These are phyloP conservation scores for Apodemia zela DNA, from an alignment of 2,888 invertebrate genomes.

Conservation along the genomic window DNA sequence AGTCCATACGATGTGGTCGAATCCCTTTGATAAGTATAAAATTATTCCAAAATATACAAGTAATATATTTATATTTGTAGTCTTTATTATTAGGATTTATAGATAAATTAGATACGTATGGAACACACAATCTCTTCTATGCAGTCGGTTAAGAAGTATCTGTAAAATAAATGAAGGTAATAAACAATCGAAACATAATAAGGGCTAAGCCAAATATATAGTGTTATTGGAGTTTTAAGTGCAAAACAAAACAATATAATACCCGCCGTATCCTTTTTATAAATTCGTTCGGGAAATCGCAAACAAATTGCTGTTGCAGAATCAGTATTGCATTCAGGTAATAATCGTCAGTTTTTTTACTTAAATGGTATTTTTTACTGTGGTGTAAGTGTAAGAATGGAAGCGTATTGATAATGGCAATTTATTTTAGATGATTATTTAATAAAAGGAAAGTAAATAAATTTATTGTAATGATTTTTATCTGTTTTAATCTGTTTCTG, in stretches of 20 bases:
- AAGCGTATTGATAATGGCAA: not conserved
- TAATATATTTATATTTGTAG: too few species aligned
- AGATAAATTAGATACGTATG: too few species aligned
- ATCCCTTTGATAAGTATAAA: too few species aligned
- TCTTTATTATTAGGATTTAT: too few species aligned
- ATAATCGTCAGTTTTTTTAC: constrained; percentile 71
- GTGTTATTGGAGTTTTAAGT: constrained; percentile 33
- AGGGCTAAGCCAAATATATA: constrained; percentile 20
- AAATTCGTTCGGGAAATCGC: constrained; percentile 32
- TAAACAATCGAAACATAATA: constrained; percentile 21
- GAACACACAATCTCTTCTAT: too few species aligned
- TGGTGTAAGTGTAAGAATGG: constrained; percentile 34
- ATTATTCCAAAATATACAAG: too few species aligned
- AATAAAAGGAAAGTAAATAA: too few species aligned
- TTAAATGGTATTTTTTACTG: constrained; percentile 52
- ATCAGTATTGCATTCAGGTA: constrained; percentile 65
- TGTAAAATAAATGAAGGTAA: constrained; percentile 25
- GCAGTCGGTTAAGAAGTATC: too few species aligned
- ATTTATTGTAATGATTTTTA: too few species aligned
- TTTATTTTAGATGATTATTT: not conserved
- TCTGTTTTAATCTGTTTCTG: too few species aligned
- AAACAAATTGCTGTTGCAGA: constrained; percentile 68
- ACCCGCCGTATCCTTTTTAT: constrained; percentile 23
- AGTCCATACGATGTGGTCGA: too few species aligned
- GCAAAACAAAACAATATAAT: constrained; percentile 32